Evolutionary conservation across 2,797 vertebrate genomes (phyloP).

Genomic region (Selene dorsalis): DNA sequence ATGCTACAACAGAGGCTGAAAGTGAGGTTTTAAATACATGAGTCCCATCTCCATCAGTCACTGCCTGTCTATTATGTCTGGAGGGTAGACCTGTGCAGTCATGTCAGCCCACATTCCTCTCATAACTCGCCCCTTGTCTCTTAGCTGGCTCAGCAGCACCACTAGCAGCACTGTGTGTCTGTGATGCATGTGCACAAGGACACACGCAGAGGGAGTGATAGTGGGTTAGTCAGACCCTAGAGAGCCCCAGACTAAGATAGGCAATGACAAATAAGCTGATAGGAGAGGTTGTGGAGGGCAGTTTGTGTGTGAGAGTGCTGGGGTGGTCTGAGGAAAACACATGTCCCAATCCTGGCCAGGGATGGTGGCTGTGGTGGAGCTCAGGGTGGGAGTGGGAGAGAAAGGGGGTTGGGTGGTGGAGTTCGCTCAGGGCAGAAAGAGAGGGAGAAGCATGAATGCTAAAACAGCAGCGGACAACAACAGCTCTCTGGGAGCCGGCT

Average conservation of each 20-base stretch:
- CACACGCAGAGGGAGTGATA: constrained; percentile 21
- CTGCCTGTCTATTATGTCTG: constrained; percentile 38
- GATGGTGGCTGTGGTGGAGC: constrained; percentile 38
- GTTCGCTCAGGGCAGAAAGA: constrained; percentile 37
- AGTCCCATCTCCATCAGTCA: constrained; percentile 32
- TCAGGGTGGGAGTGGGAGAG: constrained; percentile 46
- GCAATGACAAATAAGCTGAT: constrained; percentile 46
- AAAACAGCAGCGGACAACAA: constrained; percentile 82
- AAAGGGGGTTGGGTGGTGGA: constrained; percentile 38
- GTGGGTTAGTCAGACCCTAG: constrained; percentile 25
- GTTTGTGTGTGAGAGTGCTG: constrained; percentile 6
- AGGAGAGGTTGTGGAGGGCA: constrained; percentile 29
- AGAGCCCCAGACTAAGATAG: constrained; percentile 21
- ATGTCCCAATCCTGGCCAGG: constrained; percentile 24
- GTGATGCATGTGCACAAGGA: constrained; percentile 20
- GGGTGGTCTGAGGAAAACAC: constrained; percentile 35
- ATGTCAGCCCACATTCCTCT: constrained; percentile 75
- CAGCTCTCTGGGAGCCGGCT: constrained; percentile 79
- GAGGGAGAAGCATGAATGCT: constrained; percentile 75
- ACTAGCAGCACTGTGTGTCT: constrained; percentile 16
- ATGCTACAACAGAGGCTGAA: constrained; percentile 8
- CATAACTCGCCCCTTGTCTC: constrained; percentile 59
- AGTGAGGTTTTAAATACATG: neutral
- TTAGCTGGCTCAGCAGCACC: constrained; percentile 55
- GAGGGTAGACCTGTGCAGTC: constrained; percentile 71